phyloP scores from a whole-genome alignment of 2,888 invertebrate genomes.

The Troilus luridus region DNA sequence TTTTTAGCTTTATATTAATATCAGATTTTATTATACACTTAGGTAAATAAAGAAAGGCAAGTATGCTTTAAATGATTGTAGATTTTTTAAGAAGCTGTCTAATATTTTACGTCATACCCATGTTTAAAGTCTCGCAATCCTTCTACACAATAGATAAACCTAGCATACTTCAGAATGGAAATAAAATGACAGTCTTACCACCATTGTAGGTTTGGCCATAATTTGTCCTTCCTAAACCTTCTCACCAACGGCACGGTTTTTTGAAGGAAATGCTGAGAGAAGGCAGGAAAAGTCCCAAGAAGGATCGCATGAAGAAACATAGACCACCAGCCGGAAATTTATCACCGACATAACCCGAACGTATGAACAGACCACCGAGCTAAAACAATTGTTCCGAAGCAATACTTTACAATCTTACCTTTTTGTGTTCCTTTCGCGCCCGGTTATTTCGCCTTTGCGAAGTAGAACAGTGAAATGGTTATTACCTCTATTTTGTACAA shows the following conservation, averaged over 20 bases:
- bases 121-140: background rate
- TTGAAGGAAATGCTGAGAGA: background rate
- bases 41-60: no score
- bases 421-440: background rate
- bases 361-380: background rate
- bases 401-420: background rate
- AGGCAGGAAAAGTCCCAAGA: background rate
- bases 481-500: background rate
- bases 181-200: background rate
- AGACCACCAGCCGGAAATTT: background rate
- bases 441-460: background rate
- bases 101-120: background rate
- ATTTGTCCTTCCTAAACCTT: background rate
- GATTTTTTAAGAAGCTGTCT: no score
- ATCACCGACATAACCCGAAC: background rate
- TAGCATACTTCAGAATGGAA: background rate
- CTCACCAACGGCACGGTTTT: background rate
- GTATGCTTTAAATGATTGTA: no score
- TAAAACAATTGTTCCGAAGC: conserved; percentile 28
- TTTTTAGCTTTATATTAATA: no score
- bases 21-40: no score
- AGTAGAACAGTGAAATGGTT: background rate
- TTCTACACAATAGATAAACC: background rate
- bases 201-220: background rate
- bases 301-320: conserved; percentile 25